phyloP scores from a whole-genome alignment of 2,113 vertebrate species.

The Pelmatolapia mariae region DNA sequence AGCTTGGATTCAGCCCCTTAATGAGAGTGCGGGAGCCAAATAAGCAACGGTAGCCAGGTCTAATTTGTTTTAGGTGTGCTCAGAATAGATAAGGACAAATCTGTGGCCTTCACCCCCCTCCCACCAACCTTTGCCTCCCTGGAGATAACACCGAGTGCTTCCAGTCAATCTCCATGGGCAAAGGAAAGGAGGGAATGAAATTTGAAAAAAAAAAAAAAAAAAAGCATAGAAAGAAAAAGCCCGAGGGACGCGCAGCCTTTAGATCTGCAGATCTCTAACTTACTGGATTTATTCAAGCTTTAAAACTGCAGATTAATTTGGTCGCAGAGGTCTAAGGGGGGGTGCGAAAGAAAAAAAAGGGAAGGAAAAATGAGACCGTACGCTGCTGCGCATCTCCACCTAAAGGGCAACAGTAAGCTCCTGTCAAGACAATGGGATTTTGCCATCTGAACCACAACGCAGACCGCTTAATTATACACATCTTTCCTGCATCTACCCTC shows the following conservation, averaged over 20 bases:
- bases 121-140: slow-evolving; percentile 72
- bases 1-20: slow-evolving; percentile 61
- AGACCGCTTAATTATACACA: slow-evolving; percentile 72
- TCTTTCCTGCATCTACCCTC: slow-evolving; percentile 47
- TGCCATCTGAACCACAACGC: slow-evolving; percentile 57
- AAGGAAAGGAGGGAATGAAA: slow-evolving; percentile 32
- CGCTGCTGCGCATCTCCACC: slow-evolving; percentile 42
- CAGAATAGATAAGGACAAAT: slow-evolving; percentile 78
- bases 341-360: slow-evolving; percentile 3
- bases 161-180: slow-evolving; percentile 70
- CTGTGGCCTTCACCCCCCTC: slow-evolving; percentile 64
- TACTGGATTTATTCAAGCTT: slow-evolving; percentile 74
- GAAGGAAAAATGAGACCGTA: slow-evolving; percentile 20
- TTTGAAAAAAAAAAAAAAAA: neutral
- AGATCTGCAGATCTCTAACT: slow-evolving; percentile 70
- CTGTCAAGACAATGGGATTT: slow-evolving; percentile 76
- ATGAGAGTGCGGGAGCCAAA: slow-evolving; percentile 67
- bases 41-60: slow-evolving; percentile 65
- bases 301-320: slow-evolving; percentile 76
- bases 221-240: slow-evolving; percentile 32
- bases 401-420: slow-evolving; percentile 75
- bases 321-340: slow-evolving; percentile 36
- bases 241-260: slow-evolving; percentile 62
- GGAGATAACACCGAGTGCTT: slow-evolving; percentile 72
- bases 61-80: slow-evolving; percentile 81